These are phyloP conservation scores for Regulus satrapa DNA, from an alignment of 2,113 vertebrate species.

Conservation along the genomic window DNA sequence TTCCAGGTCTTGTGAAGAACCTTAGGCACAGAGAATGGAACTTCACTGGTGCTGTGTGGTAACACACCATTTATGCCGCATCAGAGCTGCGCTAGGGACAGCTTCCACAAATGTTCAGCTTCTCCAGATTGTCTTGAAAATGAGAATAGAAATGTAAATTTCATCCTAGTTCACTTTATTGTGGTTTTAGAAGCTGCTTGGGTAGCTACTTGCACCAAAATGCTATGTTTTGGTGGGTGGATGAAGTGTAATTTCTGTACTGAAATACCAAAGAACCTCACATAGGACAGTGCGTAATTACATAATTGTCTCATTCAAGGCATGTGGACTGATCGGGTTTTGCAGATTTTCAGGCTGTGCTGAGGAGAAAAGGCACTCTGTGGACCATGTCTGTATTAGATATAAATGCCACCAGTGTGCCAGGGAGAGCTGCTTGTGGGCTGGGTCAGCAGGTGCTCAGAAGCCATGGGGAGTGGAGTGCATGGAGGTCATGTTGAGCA, in stretches of 20 bases:
- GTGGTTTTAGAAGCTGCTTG: background rate
- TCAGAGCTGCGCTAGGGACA: background rate
- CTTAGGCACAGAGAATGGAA: background rate
- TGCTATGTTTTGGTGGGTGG: background rate
- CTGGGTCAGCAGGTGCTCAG: background rate
- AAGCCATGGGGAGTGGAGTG: fast-evolving
- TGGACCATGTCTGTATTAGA: fast-evolving
- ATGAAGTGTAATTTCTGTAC: background rate
- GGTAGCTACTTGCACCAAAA: background rate
- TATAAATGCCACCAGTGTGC: background rate
- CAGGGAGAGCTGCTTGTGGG: background rate
- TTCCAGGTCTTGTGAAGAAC: background rate
- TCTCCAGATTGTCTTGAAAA: background rate
- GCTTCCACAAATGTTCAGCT: background rate
- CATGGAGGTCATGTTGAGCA: background rate
- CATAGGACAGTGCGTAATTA: background rate
- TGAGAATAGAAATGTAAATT: background rate
- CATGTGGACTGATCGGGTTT: fast-evolving
- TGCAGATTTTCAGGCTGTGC: background rate
- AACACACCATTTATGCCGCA: fast-evolving
- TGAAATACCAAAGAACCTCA: background rate
- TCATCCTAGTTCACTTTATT: background rate
- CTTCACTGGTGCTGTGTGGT: background rate
- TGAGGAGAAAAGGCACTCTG: background rate
- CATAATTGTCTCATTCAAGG: background rate